Evolutionary conservation across 2,797 vertebrate species (phyloP), one percentile per base, ranked within the genome.

Genomic region (Pterois miles): DNA sequence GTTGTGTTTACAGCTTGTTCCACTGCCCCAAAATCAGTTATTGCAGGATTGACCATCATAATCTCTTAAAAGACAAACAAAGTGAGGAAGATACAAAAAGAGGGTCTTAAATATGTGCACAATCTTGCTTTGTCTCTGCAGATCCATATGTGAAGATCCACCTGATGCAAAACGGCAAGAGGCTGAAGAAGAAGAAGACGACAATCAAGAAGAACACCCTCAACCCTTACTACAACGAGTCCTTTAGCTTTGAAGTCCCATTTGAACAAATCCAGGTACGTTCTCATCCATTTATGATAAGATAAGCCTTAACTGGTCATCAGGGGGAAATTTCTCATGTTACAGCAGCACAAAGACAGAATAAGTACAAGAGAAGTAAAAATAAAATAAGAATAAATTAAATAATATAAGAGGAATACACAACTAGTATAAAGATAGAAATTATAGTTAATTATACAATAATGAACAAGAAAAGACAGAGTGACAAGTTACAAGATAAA

Each of bases 201-300:
- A 99, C 98, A 86, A 99, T 99, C 96, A 99, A 99, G 93, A 99
- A 99, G 96, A 99, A 99, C 92, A 99, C 98, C 65, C 98, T 99
- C 77, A 99, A 99, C 94, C 98, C 98, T 83, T 99, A 99, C 92
- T 99, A 99, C 96, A 99, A 99, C 0, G 98, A 99, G 93, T 99
- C 98, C 75, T 99, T 99, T 95, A 99, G 98, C 94, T 99, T 99
- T 90, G 98, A 99, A 96, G 98, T 99, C 94, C 98, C 98, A 23
- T 99, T 99, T 46, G 98, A 99, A 95, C 98, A 99, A 96, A 99
- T 99, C 96, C 98, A 99, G 98, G 98, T 99, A 96, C 91, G 10
- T n/a, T 53, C 52, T 48, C 60, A 12, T 46, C 36, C 54, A 4
- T 46, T 38, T 4, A 20, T 6, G 16, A 43, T 43, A 18, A 18